phyloP scores from a whole-genome alignment of 2,797 vertebrate species.

The Poliocrania exsul region DNA sequence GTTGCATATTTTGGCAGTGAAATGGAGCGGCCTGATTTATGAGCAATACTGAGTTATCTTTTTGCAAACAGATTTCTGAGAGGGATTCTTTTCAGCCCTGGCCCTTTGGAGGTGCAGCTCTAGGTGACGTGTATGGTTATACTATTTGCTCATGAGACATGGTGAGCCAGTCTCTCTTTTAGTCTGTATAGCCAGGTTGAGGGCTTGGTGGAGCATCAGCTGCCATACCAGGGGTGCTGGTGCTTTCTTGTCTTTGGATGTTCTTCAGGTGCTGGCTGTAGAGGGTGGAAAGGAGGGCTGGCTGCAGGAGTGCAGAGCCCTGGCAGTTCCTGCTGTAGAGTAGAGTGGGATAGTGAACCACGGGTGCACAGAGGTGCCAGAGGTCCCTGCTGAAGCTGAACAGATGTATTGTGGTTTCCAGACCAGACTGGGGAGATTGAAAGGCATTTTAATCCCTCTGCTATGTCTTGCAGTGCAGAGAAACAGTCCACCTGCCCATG shows the following conservation, averaged over 20 bases:
- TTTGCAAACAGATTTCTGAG: slow-evolving; percentile 59
- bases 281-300: background rate
- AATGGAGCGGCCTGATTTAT: slow-evolving; percentile 61
- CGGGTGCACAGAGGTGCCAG: background rate
- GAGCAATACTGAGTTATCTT: slow-evolving; percentile 64
- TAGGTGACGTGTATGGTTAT: background rate
- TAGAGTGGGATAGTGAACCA: rapidly evolving
- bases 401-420: background rate
- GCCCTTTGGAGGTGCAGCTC: slow-evolving; percentile 43
- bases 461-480: background rate
- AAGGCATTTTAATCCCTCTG: background rate
- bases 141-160: background rate
- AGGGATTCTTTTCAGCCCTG: background rate
- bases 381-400: background rate
- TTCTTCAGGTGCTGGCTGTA: background rate
- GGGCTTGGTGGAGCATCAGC: background rate
- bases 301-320: background rate
- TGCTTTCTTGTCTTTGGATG: background rate
- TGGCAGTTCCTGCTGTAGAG: background rate
- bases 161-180: background rate
- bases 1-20: slow-evolving; percentile 68
- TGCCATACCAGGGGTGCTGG: background rate
- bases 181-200: background rate
- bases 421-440: background rate
- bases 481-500: background rate